phyloP scores from a whole-genome alignment of 2,888 invertebrate species.

The Thera obeliscata region DNA sequence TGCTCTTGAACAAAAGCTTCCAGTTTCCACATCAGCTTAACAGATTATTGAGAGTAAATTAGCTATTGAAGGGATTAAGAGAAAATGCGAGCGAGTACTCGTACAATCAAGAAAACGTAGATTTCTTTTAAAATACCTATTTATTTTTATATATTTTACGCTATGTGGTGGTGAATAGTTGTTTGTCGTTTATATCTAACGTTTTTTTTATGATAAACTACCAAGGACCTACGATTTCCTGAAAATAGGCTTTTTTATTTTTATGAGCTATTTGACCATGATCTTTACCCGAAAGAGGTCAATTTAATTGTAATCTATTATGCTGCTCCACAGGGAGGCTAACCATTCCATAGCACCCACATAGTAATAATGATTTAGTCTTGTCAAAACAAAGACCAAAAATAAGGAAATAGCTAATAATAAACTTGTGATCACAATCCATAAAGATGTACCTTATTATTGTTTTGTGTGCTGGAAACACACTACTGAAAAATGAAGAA shows the following conservation, averaged over 20 bases:
- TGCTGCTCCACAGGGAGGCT: neutral
- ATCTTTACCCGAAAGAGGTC: neutral
- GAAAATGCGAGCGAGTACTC: no score
- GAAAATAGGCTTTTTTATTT: neutral
- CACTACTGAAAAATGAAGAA: no score
- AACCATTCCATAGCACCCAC: neutral
- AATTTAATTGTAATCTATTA: conserved; percentile 1
- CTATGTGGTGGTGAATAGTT: no score
- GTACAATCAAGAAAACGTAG: no score
- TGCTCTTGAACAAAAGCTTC: conserved; percentile 8
- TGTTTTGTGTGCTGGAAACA: no score
- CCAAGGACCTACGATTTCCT: neutral
- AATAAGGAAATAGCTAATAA: neutral
- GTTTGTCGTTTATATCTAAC: neutral
- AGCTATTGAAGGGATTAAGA: conserved; percentile 14
- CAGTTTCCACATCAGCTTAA: conserved; percentile 19
- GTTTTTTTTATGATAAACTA: no score
- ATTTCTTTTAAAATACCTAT: neutral
- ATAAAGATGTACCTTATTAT: neutral
- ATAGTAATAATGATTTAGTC: conserved; percentile 4
- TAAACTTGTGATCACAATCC: neutral
- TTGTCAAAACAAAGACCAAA: conserved; percentile 8
- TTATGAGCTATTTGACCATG: neutral
- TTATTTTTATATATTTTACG: neutral
- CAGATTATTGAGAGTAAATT: conserved; percentile 14